phyloP scores from a whole-genome alignment of 2,797 vertebrate species.

The Borostomias antarcticus region DNA sequence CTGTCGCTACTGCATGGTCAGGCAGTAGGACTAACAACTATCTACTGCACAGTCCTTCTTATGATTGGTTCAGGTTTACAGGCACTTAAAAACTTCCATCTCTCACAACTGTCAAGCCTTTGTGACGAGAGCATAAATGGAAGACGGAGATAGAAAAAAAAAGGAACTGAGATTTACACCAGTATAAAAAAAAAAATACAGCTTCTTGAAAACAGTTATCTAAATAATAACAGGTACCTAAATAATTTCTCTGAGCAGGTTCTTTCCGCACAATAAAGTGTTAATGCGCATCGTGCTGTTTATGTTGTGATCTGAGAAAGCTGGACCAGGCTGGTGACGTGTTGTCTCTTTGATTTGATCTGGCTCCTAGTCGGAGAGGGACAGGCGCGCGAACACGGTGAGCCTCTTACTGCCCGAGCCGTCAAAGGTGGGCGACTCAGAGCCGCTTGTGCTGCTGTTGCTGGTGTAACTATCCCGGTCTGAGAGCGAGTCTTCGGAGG shows the following conservation, averaged over 20 bases:
- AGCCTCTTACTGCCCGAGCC: constrained; percentile 71
- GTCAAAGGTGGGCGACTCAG: constrained; percentile 83
- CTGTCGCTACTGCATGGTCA: background rate
- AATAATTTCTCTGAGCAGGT: constrained; percentile 55
- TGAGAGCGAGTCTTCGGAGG: constrained; percentile 82
- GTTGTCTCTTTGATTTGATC: constrained; percentile 1
- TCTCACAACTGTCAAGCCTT: constrained; percentile 56
- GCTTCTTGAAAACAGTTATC: constrained; percentile 68
- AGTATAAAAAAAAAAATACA: constrained; percentile 71
- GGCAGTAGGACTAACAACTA: constrained; percentile 1
- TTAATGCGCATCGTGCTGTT: constrained; percentile 56
- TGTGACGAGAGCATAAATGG: constrained; percentile 60
- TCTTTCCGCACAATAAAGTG: constrained; percentile 66
- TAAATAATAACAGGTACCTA: no score
- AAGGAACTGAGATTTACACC: constrained; percentile 53
- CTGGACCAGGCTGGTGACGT: constrained; percentile 6
- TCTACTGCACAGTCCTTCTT: constrained; percentile 24
- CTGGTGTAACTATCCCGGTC: constrained; percentile 85
- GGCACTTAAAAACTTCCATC: constrained; percentile 30
- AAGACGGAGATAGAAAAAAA: constrained; percentile 72
- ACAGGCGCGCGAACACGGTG: constrained; percentile 83
- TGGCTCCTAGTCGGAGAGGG: constrained; percentile 78
- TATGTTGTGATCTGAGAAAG: constrained; percentile 1
- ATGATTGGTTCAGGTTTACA: constrained; percentile 19
- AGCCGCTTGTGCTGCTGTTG: constrained; percentile 79